Evolutionary conservation across 2,113 vertebrate genomes (phyloP).

Genomic region (Sebastes fasciatus): DNA sequence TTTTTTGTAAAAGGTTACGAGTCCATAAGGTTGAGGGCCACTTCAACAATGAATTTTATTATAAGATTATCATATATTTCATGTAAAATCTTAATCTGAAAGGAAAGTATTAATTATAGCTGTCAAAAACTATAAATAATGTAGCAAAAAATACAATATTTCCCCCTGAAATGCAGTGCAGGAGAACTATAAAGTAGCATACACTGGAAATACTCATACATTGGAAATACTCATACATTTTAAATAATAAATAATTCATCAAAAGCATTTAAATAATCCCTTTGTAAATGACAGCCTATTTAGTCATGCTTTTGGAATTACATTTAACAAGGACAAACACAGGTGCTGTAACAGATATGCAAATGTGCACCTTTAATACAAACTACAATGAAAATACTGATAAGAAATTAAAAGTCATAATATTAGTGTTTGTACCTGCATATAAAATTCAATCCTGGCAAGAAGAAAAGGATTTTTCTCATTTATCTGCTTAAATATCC

Average conservation of each 20-base stretch:
- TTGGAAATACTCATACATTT: too few relatives aligned
- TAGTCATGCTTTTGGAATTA: not conserved
- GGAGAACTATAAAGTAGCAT: not conserved
- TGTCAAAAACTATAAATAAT: not conserved
- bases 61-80: not conserved
- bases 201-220: not conserved
- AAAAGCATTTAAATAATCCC: not conserved
- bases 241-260: not conserved
- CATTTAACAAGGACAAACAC: conserved; percentile 11
- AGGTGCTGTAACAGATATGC: conserved; percentile 15
- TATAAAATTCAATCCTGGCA: not conserved
- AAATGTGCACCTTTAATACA: not conserved
- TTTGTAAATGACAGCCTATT: not conserved
- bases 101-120: not conserved
- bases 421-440: not conserved
- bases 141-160: not conserved
- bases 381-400: not conserved
- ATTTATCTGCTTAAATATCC: conserved; percentile 1
- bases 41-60: not conserved
- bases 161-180: too few relatives aligned
- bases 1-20: not conserved
- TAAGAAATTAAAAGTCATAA: not conserved
- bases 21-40: not conserved
- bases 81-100: not conserved
- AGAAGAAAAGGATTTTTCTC: not conserved